Base-by-base conservation (phyloP, 2,888 invertebrate species). In the Dione vanillae region DNA sequence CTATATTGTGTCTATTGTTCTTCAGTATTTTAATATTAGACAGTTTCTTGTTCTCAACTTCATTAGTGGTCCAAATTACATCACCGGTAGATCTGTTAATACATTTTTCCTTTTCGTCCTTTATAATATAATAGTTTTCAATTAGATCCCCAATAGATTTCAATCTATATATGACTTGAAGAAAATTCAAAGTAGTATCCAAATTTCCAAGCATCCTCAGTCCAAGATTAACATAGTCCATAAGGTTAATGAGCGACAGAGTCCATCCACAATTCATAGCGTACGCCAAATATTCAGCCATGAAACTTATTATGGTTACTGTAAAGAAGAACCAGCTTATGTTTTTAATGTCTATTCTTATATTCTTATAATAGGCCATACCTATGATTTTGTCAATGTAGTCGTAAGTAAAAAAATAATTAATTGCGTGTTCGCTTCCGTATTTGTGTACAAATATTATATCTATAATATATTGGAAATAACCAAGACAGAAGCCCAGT, bases 131-230 rank as follows among this genome's bases (percentile, higher is more conserved):
- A 66, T 74, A 66, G 5, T 70, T 66, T 64, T 74, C 67, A 1
- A 78, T 65, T 12, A 68, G 59, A 49, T 77, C 75, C 10, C 52
- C 74, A 64, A 78, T 71, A 14, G 65, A 65, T 49, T 61, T 73
- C 9, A 78, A 51, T 27, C 77, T 70, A 66, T 71, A 77, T 43
- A 73, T 69, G 0, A 78, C 16, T 67, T 77, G 77, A 35, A 61
- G 61, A 10, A 70, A 51, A 43, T 78, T 71, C 0, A 74, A 59
- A 9, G 65, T 72, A 5, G 70, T 59, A 47, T 78, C 76, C 2
- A 75, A 19, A 10, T 69, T 20, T 1, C 61, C 72, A 7, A 78
- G 49, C 16, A 71, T 58, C 54, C 72, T 71, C 2, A 78, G 61
- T 6, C 70, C 14, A 14, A 71, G 70, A 27, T 74, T 74, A 16